Base-by-base conservation (phyloP, 2,888 invertebrate genomes). In the Argyra leucocephala region DNA sequence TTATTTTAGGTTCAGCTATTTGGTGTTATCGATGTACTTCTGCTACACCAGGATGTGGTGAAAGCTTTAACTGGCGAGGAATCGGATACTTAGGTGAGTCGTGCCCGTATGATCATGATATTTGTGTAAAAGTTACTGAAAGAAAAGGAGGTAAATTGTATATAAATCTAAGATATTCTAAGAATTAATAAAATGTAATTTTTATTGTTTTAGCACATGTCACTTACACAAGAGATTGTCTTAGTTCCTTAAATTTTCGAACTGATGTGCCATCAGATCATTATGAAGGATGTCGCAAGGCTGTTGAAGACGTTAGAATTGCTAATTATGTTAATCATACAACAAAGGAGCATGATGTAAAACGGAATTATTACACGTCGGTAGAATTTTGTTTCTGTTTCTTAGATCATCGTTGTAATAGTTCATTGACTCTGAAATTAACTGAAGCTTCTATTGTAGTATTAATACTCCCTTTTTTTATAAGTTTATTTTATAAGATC, bases 11-110 rank as follows among this genome's bases (percentile, higher is more conserved):
- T 71, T 75, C 81, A 62, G 84, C 86, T 57, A 81, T 93, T 73
- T 92, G 91, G 86, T 95, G 95, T 77, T 95, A 94, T 74, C 88
- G 89, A 75, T 95, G 95, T 76, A 91, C 90, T 22, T 88, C 92
- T 9, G 92, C 92, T 9, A 90, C 90, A 63, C 94, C 94, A 22
- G 95, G 95, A 2, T 95, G 95, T 80, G 88, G 86, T 22, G 86
- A 87, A 57, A 86, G 88, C 1, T 90, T 95, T 70, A 92, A 93
- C 75, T 94, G 93, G 93, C 82, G 86, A 65, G 85, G 85, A 1
- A 78, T 85, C 23, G 85, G 86, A 0, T 86, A 87, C 73, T 85
- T 91, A 79, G 90, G 92, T 10, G 87, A 88, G 73, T 85, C 87
- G 4, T 95, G 95, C 74, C 91, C 90, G 0, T 91, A 92, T 72